Conservation (phyloP, 2,113 vertebrate species). For the Furnarius figulus region DNA sequence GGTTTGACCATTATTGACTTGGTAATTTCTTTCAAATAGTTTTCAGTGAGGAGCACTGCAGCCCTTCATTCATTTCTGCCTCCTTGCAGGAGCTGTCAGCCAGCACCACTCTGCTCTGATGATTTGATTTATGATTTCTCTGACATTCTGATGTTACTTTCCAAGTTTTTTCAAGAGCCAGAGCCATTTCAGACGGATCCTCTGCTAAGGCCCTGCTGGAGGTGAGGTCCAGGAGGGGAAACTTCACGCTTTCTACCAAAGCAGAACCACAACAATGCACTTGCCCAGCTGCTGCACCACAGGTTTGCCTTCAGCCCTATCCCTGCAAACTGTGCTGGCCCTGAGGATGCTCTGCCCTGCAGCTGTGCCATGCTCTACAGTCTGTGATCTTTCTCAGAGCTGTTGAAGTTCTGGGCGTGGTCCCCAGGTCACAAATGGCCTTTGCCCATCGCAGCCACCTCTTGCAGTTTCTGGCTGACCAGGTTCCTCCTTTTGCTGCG, state of each 20-base stretch:
- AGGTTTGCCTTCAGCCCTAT: neutral
- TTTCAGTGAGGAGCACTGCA: neutral
- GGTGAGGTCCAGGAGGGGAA: fast-evolving
- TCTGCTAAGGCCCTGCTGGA: neutral
- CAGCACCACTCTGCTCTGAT: neutral
- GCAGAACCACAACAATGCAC: neutral
- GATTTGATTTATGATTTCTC: neutral
- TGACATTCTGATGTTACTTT: neutral
- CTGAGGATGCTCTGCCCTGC: neutral
- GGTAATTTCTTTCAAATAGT: neutral
- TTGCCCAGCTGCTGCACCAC: too few relatives aligned
- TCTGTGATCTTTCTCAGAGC: neutral
- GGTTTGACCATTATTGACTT: neutral
- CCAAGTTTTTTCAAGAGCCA: neutral
- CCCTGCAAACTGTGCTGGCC: neutral
- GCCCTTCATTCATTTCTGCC: fast-evolving
- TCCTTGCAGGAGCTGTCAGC: neutral
- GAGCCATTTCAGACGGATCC: neutral
- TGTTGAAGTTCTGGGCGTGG: neutral
- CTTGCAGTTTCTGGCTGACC: neutral
- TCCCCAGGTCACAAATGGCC: neutral
- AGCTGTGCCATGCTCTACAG: fast-evolving
- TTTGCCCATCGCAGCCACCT: neutral
- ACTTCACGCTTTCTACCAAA: neutral
- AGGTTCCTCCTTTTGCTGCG: neutral